Percentiles rank a stretch among this genome's conserved stretches.
These are phyloP conservation scores for Zonitis immaculata DNA, from an alignment of 2,888 invertebrate species.

Conservation along the genomic window DNA sequence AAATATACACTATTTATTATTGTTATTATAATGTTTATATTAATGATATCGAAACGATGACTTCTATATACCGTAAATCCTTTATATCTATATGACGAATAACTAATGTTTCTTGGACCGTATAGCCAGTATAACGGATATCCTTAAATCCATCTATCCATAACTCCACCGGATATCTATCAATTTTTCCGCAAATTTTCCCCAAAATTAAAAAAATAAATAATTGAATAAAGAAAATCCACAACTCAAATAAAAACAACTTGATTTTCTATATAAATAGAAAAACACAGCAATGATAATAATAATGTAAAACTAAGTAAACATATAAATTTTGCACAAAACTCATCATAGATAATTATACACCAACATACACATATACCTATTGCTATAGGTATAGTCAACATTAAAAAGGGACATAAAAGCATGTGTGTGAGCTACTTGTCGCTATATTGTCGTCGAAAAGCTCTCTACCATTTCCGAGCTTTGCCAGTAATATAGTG, in stretches of 20 bases:
- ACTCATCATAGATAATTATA: constrained; percentile 17
- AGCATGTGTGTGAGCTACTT: constrained; percentile 46
- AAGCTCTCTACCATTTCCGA: constrained; percentile 44
- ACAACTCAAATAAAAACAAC: too few relatives aligned
- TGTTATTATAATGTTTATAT: not conserved
- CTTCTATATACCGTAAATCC: constrained; percentile 45
- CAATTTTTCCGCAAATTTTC: not conserved
- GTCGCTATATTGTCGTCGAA: constrained; percentile 46
- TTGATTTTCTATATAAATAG: too few relatives aligned
- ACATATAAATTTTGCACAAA: constrained; percentile 46
- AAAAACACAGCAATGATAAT: too few relatives aligned
- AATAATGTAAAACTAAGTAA: constrained; percentile 30
- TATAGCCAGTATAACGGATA: constrained; percentile 47
- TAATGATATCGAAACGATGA: constrained; percentile 26
- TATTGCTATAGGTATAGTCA: too few relatives aligned
- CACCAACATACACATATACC: constrained; percentile 23
- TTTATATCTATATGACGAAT: constrained; percentile 35
- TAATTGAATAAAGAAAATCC: too few relatives aligned
- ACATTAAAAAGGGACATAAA: constrained; percentile 44
- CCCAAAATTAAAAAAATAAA: too few relatives aligned
- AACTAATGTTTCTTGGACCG: constrained; percentile 45
- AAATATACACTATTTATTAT: not conserved
- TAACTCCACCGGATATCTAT: constrained; percentile 28
- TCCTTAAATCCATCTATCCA: constrained; percentile 41
- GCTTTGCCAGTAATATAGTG: constrained; percentile 29